Evolutionary conservation across 2,113 vertebrate genomes (phyloP).

Genomic region (Bujurquina vittata): DNA sequence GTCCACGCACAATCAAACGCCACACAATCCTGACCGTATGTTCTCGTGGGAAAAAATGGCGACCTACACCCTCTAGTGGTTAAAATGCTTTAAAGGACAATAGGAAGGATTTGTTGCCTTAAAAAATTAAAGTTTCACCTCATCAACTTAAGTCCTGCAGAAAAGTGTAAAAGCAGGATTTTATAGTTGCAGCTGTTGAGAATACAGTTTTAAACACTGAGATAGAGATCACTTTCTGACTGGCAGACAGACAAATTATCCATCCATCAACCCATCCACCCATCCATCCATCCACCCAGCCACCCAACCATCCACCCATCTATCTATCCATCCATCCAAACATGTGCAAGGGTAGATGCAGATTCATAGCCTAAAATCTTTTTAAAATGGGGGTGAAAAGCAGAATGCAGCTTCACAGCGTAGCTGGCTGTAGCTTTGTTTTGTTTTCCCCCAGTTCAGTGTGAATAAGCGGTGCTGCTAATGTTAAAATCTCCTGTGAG

Average conservation of each 20-base stretch:
- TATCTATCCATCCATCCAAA: too few relatives aligned
- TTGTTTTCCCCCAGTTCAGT: background rate
- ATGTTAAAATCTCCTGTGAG: background rate
- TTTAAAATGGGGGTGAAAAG: background rate
- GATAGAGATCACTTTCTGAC: background rate
- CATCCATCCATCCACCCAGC: too few relatives aligned
- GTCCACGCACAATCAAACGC: background rate
- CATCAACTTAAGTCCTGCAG: background rate
- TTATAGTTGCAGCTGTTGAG: too few relatives aligned
- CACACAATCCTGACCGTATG: background rate
- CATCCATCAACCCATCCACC: too few relatives aligned
- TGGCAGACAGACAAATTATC: background rate
- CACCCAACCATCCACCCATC: too few relatives aligned
- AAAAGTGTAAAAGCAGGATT: background rate
- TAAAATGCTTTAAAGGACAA: background rate
- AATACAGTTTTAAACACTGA: too few relatives aligned
- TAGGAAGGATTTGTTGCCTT: background rate
- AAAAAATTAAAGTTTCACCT: background rate
- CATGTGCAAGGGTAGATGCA: background rate
- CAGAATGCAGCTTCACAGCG: too few relatives aligned
- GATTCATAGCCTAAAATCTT: background rate
- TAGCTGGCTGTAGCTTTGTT: background rate
- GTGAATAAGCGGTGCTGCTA: background rate
- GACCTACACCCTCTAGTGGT: conserved; percentile 35
- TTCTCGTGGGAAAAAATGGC: conserved; percentile 9